Evolutionary conservation across 1,140 invertebrate genomes (phyloP).

Genomic region (Drosophila tropicalis): DNA sequence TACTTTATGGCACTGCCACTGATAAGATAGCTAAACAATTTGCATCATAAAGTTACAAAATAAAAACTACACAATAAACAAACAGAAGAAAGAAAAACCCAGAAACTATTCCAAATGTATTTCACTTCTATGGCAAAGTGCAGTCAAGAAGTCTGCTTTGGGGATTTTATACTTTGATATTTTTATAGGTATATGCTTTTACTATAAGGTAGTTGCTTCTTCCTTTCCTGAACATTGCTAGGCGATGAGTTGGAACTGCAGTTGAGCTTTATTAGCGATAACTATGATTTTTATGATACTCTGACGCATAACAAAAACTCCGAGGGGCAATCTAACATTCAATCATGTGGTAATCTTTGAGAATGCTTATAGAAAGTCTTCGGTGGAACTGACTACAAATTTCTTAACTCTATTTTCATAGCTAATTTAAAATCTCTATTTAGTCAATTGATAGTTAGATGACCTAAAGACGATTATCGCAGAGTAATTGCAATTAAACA

Average conservation of each 20-base stretch:
- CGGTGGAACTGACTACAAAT: no score
- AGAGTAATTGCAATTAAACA: not conserved
- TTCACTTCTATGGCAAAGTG: not conserved
- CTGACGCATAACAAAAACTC: not conserved
- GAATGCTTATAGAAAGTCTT: no score
- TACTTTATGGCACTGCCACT: constrained; percentile 50
- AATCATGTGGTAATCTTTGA: no score
- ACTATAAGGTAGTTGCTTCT: not conserved
- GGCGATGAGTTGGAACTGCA: not conserved
- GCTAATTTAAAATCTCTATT: no score
- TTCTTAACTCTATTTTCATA: no score
- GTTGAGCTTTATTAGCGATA: constrained; percentile 35
- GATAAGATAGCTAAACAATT: constrained; percentile 64
- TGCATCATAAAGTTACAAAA: constrained; percentile 61
- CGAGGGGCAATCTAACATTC: no score
- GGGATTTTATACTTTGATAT: not conserved
- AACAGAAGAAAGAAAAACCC: constrained; percentile 15
- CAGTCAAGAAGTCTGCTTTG: not conserved
- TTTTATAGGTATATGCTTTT: constrained; percentile 12
- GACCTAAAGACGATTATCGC: no score
- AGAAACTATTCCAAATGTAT: not conserved
- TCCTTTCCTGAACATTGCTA: not conserved
- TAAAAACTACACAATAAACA: constrained; percentile 39
- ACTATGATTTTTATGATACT: constrained; percentile 15
- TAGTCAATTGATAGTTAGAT: no score